phyloP scores from a whole-genome alignment of 1,140 invertebrate species.

The Aphaenogaster floridana region DNA sequence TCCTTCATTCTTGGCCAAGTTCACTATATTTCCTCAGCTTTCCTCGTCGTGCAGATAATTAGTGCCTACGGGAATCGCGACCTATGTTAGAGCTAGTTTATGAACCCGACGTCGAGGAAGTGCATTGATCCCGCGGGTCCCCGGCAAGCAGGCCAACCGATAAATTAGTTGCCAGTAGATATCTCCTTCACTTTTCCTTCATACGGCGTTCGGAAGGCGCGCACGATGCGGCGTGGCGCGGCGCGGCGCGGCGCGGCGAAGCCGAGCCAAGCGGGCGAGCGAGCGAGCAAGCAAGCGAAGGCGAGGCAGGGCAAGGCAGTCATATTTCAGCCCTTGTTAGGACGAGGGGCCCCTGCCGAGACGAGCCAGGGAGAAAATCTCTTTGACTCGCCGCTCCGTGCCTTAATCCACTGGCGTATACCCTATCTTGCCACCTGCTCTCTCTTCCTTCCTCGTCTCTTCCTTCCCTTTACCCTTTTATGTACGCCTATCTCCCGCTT shows the following conservation, averaged over 20 bases:
- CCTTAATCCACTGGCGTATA: constrained; percentile 82
- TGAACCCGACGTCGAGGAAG: constrained; percentile 45
- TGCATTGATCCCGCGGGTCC: constrained; percentile 71
- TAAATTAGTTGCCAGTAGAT: constrained; percentile 77
- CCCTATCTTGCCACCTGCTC: constrained; percentile 84
- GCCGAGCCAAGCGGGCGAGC: constrained; percentile 48
- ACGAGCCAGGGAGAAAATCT: constrained; percentile 84
- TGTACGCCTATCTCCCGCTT: constrained; percentile 26
- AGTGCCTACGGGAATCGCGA: constrained; percentile 51
- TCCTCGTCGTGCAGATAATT: constrained; percentile 17
- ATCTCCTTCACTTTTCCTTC: constrained; percentile 77
- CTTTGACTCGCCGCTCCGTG: constrained; percentile 85
- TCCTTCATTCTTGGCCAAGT: not conserved
- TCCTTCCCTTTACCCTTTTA: constrained; percentile 40
- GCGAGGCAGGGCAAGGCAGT: constrained; percentile 80
- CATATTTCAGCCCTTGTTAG: constrained; percentile 86
- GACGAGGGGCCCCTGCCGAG: constrained; percentile 82
- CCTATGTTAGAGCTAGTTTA: constrained; percentile 55
- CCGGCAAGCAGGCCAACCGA: constrained; percentile 69
- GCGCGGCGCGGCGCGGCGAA: constrained; percentile 54
- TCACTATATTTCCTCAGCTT: not conserved
- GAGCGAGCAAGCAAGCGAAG: constrained; percentile 63
- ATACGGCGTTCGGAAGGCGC: constrained; percentile 67
- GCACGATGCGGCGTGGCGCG: constrained; percentile 54
- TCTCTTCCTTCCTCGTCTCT: constrained; percentile 74